Evolutionary conservation across 2,113 vertebrate species (phyloP).

Genomic region (Cepphus grylle): DNA sequence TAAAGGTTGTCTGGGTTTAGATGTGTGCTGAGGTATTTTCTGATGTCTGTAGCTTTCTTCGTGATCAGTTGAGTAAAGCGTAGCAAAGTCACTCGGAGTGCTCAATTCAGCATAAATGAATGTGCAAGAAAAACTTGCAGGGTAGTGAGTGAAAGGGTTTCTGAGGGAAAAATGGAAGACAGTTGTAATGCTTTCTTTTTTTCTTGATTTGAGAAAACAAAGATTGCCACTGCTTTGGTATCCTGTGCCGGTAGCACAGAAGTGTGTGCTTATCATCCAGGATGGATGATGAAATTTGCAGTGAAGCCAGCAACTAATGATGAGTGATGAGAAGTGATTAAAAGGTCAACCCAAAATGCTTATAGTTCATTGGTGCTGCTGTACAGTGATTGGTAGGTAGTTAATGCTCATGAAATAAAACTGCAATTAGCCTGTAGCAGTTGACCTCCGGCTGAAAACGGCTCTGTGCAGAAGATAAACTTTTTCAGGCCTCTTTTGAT

Average conservation of each 20-base stretch:
- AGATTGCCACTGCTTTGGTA: neutral
- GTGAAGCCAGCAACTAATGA: neutral
- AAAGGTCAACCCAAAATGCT: constrained; percentile 12
- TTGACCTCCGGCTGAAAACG: neutral
- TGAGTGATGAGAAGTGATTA: constrained; percentile 50
- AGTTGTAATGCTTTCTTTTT: neutral
- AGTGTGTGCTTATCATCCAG: neutral
- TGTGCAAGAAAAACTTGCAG: neutral
- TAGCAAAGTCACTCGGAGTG: neutral
- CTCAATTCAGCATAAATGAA: neutral
- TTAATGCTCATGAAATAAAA: neutral
- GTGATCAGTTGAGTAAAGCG: neutral
- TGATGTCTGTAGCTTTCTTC: neutral
- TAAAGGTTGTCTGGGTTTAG: neutral
- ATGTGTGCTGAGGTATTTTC: neutral
- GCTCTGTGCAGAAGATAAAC: neutral
- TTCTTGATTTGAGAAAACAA: neutral
- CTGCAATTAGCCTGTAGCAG: neutral
- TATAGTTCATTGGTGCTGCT: neutral
- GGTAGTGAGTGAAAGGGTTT: neutral
- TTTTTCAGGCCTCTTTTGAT: neutral
- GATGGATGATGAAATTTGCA: constrained; percentile 11
- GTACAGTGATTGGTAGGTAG: neutral
- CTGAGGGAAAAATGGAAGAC: neutral
- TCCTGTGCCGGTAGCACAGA: neutral